Evolutionary conservation across 2,797 vertebrate species (phyloP), one percentile per base, ranked within the genome.

Genomic region (Avahi laniger): DNA sequence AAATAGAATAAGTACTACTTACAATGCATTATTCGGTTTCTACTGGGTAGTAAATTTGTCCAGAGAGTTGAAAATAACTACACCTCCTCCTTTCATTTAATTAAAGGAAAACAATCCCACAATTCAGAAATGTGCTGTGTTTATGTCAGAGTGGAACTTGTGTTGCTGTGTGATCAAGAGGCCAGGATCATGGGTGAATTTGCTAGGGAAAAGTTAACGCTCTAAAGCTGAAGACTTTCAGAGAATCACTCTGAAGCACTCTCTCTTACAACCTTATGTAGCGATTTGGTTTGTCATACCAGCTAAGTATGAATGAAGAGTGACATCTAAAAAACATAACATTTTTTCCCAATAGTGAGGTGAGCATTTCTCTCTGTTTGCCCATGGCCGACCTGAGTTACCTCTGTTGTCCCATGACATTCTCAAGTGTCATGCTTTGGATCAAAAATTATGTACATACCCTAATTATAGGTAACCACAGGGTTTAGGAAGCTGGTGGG

Each of bases 1-100:
- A 98, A 98, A 98, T 98, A 98, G 97, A 98, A 97, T 96, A 98
- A 98, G 90, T 97, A 97, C 96, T 98, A 97, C 98, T 98, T 98
- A 97, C 70, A 98, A 98, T 98, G 87, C 95, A 94, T 97, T 98
- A 98, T 98, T 98, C 92, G 90, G 78, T 95, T 97, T 98, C 97
- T 91, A 94, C 79, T 96, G 97, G 76, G 78, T 98, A 97, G 95
- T 97, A 97, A 97, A 98, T 98, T 98, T 98, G 97, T 98, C 91
- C 92, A 97, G 96, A 97, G 95, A 97, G 92, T 91, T 98, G 97
- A 94, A 98, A 97, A 96, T 97, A 97, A 94, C 91, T 93, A 93
- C 92, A 95, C 94, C 61, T 94, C 72, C 85, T 35, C 84, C 33
- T 87, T 96, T 97, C 94, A 96, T 98, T 98, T 98, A 98, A 98